Percentiles rank a stretch among this genome's conserved stretches.
These are phyloP conservation scores for Deilephila elpenor DNA, from an alignment of 2,888 invertebrate genomes.

Conservation along the genomic window DNA sequence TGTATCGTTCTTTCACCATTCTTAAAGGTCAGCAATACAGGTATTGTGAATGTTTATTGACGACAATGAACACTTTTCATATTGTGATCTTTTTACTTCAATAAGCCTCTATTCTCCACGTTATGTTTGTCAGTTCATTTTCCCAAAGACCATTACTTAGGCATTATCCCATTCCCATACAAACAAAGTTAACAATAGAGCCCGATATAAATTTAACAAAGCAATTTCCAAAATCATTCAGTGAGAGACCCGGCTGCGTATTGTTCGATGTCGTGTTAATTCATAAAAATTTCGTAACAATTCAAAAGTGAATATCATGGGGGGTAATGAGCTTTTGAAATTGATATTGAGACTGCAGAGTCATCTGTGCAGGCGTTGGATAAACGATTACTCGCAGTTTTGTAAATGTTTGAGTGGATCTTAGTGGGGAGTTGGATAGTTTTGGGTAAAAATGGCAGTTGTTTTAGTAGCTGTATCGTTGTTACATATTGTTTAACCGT, in stretches of 20 bases:
- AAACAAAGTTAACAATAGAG: not conserved
- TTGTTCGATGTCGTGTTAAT: conserved; percentile 23
- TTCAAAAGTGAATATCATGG: conserved; percentile 15
- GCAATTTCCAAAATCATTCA: conserved; percentile 11
- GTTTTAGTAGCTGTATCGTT: too few species aligned
- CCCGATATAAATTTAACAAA: conserved; percentile 9
- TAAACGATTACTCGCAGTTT: not conserved
- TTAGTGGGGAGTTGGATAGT: not conserved
- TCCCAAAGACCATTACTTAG: not conserved
- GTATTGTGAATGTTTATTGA: too few species aligned
- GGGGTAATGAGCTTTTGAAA: conserved; percentile 18
- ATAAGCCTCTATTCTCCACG: too few species aligned
- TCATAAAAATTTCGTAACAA: conserved; percentile 9
- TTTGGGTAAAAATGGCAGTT: not conserved
- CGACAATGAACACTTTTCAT: too few species aligned
- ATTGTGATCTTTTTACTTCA: too few species aligned
- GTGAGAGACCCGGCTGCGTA: not conserved
- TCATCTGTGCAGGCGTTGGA: not conserved
- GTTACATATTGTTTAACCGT: too few species aligned
- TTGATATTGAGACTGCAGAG: conserved; percentile 4
- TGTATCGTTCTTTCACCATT: too few species aligned
- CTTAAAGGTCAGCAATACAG: too few species aligned
- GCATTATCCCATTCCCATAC: not conserved
- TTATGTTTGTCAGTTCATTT: not conserved
- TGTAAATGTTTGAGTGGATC: not conserved